Percentiles rank a stretch among this genome's conserved stretches.
Conservation (phyloP, 2,888 invertebrate species). For the Polydrusus tereticollis region DNA sequence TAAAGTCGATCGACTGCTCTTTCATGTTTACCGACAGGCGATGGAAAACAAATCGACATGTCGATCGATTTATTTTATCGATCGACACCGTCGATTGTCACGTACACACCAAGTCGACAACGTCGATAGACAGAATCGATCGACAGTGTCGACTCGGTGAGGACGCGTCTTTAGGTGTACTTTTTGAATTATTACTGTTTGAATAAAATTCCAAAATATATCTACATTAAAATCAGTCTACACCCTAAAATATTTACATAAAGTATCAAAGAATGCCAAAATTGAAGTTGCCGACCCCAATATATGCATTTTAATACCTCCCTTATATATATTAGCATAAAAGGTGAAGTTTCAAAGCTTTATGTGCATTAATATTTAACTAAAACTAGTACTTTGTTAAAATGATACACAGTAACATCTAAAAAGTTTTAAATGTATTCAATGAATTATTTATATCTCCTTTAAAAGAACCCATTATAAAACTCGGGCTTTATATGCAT, state of each 20-base stretch:
- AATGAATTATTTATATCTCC: constrained; percentile 54
- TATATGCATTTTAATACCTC: constrained; percentile 20
- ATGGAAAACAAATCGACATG: too few species aligned
- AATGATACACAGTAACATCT: constrained; percentile 40
- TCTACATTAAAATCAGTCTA: not conserved
- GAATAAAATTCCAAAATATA: too few species aligned
- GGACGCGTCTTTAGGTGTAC: too few species aligned
- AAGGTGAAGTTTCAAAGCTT: constrained; percentile 25
- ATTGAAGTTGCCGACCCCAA: constrained; percentile 20
- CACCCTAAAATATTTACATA: constrained; percentile 2
- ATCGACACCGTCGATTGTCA: too few species aligned
- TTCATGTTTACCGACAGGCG: too few species aligned
- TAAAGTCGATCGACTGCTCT: too few species aligned
- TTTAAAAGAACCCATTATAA: constrained; percentile 50
- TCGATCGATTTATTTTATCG: too few species aligned
- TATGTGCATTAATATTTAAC: constrained; percentile 32
- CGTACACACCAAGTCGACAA: too few species aligned
- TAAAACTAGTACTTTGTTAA: constrained; percentile 37
- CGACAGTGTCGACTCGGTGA: too few species aligned
- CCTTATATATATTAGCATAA: constrained; percentile 28
- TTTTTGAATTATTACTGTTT: too few species aligned
- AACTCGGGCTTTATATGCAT: constrained; percentile 50
- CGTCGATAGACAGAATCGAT: too few species aligned
- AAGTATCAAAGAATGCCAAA: constrained; percentile 13
- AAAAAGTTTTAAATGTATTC: constrained; percentile 47